These are phyloP conservation scores for Sebastolobus alascanus DNA, from an alignment of 2,797 vertebrate species.

Conservation along the genomic window DNA sequence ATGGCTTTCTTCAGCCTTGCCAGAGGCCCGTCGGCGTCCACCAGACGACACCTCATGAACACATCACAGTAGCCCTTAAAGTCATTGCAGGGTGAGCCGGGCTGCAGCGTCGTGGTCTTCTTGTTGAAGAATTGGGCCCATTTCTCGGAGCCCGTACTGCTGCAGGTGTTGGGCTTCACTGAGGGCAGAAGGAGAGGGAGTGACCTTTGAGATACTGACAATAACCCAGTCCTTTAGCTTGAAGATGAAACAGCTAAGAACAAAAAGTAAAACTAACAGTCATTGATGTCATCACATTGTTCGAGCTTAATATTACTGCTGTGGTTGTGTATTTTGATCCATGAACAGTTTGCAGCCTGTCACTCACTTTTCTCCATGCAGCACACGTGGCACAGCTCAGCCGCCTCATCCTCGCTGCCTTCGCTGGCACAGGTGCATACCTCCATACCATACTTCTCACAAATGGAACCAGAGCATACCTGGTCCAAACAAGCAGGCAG, in stretches of 20 bases:
- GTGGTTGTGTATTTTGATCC: neutral
- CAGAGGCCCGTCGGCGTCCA: slow-evolving; percentile 97
- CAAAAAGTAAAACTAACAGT: neutral
- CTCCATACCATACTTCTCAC: slow-evolving; percentile 89
- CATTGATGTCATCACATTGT: neutral
- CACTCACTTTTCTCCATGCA: slow-evolving; percentile 95
- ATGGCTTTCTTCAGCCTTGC: slow-evolving; percentile 97
- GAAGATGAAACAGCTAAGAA: neutral
- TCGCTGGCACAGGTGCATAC: slow-evolving; percentile 92
- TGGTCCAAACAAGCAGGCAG: slow-evolving; percentile 55
- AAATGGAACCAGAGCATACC: slow-evolving; percentile 97
- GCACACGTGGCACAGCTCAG: slow-evolving; percentile 95
- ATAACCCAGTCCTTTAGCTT: neutral
- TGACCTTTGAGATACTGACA: neutral
- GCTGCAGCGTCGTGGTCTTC: slow-evolving; percentile 90
- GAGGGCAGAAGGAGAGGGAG: slow-evolving; percentile 38
- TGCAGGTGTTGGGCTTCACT: slow-evolving; percentile 91
- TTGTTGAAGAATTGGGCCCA: slow-evolving; percentile 86
- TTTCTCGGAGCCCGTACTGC: slow-evolving; percentile 90
- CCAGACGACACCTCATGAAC: slow-evolving; percentile 94
- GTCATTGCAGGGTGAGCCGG: slow-evolving; percentile 97
- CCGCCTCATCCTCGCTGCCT: slow-evolving; percentile 89
- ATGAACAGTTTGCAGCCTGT: neutral
- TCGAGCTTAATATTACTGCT: neutral
- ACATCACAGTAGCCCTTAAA: slow-evolving; percentile 98